These are phyloP conservation scores for Thecocarcelia acutangulata DNA, from an alignment of 2,888 invertebrate species.

Conservation along the genomic window DNA sequence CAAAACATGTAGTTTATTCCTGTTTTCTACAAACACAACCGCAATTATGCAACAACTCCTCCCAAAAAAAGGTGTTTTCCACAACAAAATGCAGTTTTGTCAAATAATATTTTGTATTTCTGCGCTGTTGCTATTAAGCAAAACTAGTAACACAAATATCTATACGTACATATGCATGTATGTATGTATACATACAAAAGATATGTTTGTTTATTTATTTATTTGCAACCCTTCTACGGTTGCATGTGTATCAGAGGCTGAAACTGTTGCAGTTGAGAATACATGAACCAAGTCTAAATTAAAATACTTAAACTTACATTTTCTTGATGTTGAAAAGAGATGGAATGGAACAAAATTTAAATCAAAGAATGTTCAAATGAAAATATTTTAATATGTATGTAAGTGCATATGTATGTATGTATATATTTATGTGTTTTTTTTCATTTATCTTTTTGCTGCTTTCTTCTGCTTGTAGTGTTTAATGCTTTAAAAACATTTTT, in stretches of 20 bases:
- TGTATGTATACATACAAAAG: slow-evolving; percentile 23
- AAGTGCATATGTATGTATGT: not conserved
- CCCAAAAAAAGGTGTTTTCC: slow-evolving; percentile 62
- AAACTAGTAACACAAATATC: not conserved
- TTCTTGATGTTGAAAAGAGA: slow-evolving; percentile 47
- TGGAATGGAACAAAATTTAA: slow-evolving; percentile 21
- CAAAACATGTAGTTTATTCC: slow-evolving; percentile 4
- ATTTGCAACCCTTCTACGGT: slow-evolving; percentile 41
- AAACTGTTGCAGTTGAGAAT: slow-evolving; percentile 17
- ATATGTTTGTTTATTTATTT: slow-evolving; percentile 54
- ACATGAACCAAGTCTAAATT: slow-evolving; percentile 34
- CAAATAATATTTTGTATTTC: slow-evolving; percentile 6
- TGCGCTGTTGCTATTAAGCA: slow-evolving; percentile 38
- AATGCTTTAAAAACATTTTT: too few species aligned
- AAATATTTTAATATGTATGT: not conserved
- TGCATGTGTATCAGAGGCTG: not conserved
- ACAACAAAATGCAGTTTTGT: slow-evolving; percentile 43
- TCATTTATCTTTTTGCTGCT: too few species aligned
- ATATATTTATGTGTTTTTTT: not conserved
- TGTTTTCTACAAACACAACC: too few species aligned
- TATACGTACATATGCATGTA: not conserved
- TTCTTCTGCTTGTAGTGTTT: too few species aligned
- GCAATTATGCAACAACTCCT: slow-evolving; percentile 55
- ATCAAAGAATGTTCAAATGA: not conserved
- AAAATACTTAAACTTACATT: not conserved